Base-by-base conservation (phyloP, 2,797 vertebrate genomes). In the Rousettus madagascariensis region DNA sequence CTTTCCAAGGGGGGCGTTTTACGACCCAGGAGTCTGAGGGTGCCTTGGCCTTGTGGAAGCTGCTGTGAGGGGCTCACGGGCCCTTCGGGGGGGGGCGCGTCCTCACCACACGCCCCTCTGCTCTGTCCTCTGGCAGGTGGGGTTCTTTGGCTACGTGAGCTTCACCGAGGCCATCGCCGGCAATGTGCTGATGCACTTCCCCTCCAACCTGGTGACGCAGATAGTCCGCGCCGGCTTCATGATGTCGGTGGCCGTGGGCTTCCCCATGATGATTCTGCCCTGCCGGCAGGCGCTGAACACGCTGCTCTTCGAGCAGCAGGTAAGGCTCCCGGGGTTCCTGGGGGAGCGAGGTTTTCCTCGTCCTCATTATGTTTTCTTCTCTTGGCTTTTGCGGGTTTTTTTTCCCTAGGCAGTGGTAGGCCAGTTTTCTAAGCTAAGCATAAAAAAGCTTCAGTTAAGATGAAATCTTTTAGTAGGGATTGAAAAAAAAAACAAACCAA, bases 211-310 rank as follows among this genome's bases (percentile, higher is more conserved):
- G 93, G 99, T 99, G 98, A 99, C 99, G 0, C 99, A 99, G 98
- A 99, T 99, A 99, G 99, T 99, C 94, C 99, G 99, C 0, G 99
- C 99, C 90, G 99, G 99, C 59, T 99, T 99, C 95, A 99, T 99
- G 99, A 99, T 99, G 99, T 99, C 99, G 0, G 99, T 99, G 98
- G 99, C 99, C 0, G 99, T 99, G 59, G 99, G 99, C 15, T 99
- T 99, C 94, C 99, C 99, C 2, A 99, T 99, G 99, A 99, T 99
- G 99, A 99, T 99, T 96, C 98, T 99, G 87, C 99, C 99, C 0
- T 99, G 99, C 97, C 98, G 99, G 41, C 99, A 99, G 98, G 99
- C 99, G 15, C 98, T 99, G 94, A 99, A 99, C 98, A 99, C 99
- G 17, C 99, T 99, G 98, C 99, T 99, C 26, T 99, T 99, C 63